phyloP scores from a whole-genome alignment of 2,113 vertebrate species.

The Ceyx cyanopectus region DNA sequence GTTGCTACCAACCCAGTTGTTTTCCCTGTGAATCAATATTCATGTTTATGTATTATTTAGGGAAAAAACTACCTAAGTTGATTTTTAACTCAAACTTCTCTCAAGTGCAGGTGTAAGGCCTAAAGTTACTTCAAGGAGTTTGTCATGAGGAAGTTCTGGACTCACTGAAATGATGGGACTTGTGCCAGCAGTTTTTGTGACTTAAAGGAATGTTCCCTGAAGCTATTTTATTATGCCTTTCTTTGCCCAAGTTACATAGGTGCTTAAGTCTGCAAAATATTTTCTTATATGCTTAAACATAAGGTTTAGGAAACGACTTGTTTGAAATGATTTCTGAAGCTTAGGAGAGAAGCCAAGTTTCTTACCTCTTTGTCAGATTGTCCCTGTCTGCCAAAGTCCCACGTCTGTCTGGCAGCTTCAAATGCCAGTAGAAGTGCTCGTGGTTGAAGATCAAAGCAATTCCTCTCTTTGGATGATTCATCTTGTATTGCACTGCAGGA shows the following conservation, averaged over 20 bases:
- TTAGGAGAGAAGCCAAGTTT: not conserved
- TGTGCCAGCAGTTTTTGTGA: not conserved
- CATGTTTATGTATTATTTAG: not conserved
- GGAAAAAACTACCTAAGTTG: not conserved
- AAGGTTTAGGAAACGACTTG: not conserved
- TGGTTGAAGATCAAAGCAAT: slow-evolving; percentile 95
- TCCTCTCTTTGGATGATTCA: slow-evolving; percentile 87
- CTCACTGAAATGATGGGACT: not conserved
- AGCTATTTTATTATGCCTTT: not conserved
- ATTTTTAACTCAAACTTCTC: not conserved
- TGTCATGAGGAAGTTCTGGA: not conserved
- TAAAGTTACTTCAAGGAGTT: not conserved
- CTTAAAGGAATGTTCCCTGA: not conserved
- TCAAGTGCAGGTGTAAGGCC: not conserved
- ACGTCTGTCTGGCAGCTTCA: slow-evolving; percentile 73
- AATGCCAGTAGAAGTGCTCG: slow-evolving; percentile 87
- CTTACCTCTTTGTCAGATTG: slow-evolving; percentile 84
- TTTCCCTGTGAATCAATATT: not conserved
- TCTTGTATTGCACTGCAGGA: slow-evolving; percentile 86
- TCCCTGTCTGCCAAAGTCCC: slow-evolving; percentile 86
- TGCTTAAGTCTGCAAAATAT: not conserved
- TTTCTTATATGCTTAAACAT: not conserved
- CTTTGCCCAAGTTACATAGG: not conserved
- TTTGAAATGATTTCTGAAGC: not conserved
- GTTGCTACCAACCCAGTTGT: not conserved